Evolutionary conservation across 2,888 invertebrate species (phyloP).

Genomic region (Cantharis flavilabris): DNA sequence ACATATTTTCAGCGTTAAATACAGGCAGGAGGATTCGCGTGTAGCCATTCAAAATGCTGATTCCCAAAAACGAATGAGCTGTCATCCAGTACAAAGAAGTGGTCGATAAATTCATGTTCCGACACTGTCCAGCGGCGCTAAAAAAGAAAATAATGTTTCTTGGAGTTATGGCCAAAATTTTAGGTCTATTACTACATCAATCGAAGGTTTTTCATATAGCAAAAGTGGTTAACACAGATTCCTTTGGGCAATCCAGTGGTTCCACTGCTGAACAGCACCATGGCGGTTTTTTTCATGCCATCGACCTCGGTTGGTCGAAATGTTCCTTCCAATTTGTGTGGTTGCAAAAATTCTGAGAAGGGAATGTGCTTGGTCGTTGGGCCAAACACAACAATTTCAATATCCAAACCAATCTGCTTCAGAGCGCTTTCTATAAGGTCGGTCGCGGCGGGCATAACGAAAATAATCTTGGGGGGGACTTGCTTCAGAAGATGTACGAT

Average conservation of each 20-base stretch:
- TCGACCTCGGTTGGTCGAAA: constrained; percentile 27
- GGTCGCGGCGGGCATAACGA: not conserved
- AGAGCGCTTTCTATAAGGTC: constrained; percentile 4
- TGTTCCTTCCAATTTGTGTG: constrained; percentile 18
- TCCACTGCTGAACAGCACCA: constrained; percentile 41
- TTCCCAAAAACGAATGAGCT: constrained; percentile 30
- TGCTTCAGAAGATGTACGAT: constrained; percentile 36
- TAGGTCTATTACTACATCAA: not conserved
- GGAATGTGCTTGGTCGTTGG: constrained; percentile 17
- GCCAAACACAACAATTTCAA: constrained; percentile 20
- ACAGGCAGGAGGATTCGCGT: constrained; percentile 33
- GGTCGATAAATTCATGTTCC: constrained; percentile 15
- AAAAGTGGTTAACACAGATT: constrained; percentile 36
- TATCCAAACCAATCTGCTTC: not conserved
- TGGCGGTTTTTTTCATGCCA: constrained; percentile 25
- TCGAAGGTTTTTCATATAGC: not conserved
- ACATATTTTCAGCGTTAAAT: constrained; percentile 21
- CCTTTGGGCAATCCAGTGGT: constrained; percentile 40
- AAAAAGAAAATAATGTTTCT: not conserved
- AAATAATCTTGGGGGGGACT: constrained; percentile 21
- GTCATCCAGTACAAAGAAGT: constrained; percentile 46
- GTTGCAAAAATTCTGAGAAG: constrained; percentile 9
- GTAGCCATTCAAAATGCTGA: constrained; percentile 36
- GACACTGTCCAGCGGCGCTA: not conserved
- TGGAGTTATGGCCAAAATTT: no score